phyloP scores from a whole-genome alignment of 2,113 vertebrate species.

The Phaethornis superciliosus region DNA sequence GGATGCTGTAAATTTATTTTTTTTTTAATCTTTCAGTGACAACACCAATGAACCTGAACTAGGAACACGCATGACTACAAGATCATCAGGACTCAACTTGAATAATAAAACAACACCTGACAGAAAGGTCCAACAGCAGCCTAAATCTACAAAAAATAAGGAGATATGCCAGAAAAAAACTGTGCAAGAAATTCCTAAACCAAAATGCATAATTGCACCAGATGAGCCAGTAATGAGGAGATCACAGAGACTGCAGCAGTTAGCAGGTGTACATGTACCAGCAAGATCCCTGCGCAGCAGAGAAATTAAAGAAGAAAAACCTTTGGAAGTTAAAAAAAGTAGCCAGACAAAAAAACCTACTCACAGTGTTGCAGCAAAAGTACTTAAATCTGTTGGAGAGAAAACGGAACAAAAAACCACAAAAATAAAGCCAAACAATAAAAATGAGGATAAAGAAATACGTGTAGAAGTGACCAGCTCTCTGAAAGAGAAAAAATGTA shows the following conservation, averaged over 20 bases:
- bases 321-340: constrained; percentile 53
- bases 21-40: constrained; percentile 47
- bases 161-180: constrained; percentile 67
- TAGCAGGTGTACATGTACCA: constrained; percentile 59
- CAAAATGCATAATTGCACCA: not conserved
- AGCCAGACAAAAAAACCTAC: constrained; percentile 38
- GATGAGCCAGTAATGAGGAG: constrained; percentile 68
- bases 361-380: constrained; percentile 31
- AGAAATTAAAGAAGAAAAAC: constrained; percentile 62
- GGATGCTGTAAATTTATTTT: constrained; percentile 26
- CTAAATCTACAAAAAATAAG: constrained; percentile 57
- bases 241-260: constrained; percentile 76
- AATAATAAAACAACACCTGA: constrained; percentile 19
- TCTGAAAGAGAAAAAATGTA: constrained; percentile 67
- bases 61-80: constrained; percentile 65
- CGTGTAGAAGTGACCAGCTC: constrained; percentile 37
- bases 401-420: constrained; percentile 55
- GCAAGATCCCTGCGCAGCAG: constrained; percentile 71
- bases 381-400: constrained; percentile 46
- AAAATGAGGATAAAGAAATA: constrained; percentile 24
- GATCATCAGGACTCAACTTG: constrained; percentile 41
- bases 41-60: constrained; percentile 41
- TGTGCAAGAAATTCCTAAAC: constrained; percentile 44
- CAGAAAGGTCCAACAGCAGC: constrained; percentile 47
- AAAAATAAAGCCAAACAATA: constrained; percentile 55